Base-by-base conservation (phyloP, 2,797 vertebrate genomes). In the Dallia pectoralis region DNA sequence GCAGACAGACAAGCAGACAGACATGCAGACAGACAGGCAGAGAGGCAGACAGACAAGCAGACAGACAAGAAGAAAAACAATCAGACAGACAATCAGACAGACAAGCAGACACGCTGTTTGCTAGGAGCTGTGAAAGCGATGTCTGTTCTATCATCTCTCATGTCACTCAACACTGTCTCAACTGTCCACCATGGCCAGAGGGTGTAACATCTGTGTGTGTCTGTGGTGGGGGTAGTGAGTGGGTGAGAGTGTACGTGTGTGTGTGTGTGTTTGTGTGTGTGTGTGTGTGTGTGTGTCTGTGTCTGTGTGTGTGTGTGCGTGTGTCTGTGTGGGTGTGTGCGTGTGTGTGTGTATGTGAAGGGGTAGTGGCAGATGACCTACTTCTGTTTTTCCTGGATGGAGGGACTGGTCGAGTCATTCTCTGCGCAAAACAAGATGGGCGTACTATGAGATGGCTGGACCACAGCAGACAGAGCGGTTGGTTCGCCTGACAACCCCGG, bases 121-220 rank as follows among this genome's bases (percentile, higher is more conserved):
- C 61, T 51, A 68, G 36, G 56, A 78, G 70, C 69, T 80, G 72
- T 71, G 75, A 73, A 77, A 48, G 40, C 67, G n/a, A 5, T 40
- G 30, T 63, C 72, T 27, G 36, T 62, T 76, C 67, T 79, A 69
- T 82, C 71, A 44, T 73, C 76, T 81, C 32, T 62, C 59, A 22
- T 74, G 81, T 78, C 73, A 74, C 76, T 77, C 69, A 56, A 72
- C 61, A 67, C 72, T 53, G 40, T 74, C 9, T 36, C 67, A 76
- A 75, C 61, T 56, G 51, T 56, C n/a, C 56, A 48, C 74, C 75
- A 74, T 70, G 61, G 70, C 83, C 33, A 19, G 14, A 67, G 65
- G 79, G 63, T 71, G 48, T 56, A 12, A 51, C 44, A 65, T 76
- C 66, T 78, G 64, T 74, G 64, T 51, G 47, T 49, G 30, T 65